Base-by-base conservation (phyloP, 2,797 vertebrate genomes). In the Mormyrops boulengeri region DNA sequence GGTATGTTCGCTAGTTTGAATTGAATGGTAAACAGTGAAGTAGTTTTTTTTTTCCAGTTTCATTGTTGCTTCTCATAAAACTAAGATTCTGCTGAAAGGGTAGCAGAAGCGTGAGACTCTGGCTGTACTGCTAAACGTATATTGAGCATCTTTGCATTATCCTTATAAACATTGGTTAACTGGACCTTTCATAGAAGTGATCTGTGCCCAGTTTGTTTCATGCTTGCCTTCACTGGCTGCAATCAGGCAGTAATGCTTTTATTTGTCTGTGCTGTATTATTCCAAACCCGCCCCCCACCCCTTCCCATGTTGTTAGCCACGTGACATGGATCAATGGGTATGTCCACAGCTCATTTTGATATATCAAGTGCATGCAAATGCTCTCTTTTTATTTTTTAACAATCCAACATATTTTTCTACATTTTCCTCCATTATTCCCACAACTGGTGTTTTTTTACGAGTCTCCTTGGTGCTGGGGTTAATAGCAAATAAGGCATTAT, bases 261-360 rank as follows among this genome's bases (percentile, higher is more conserved):
- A 89, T 93, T 91, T 85, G 77, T 90, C 80, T 93, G 47, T 91
- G 89, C 90, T 90, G 91, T 93, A 91, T 92, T 93, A 92, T 95
- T 95, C 93, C 94, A 80, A 80, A 80, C 30, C 22, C 22, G 44
- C n/a, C 85, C 52, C 52, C 50, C 26, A 14, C 94, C 93, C 94
- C 96, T 94, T 96, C 93, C 53, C 73, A 90, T 92, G 94, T 96
- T 87, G 93, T 94, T 97, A 97, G 97, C 95, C 94, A 94, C 95
- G 95, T 93, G 96, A 96, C 95, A 96, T 96, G 96, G 97, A 96
- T 86, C 96, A 96, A 96, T 97, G 97, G 96, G 96, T 97, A 97
- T 94, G 96, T 97, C 94, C 91, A 94, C 94, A 90, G 88, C 95
- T 92, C 93, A 91, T 92, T 94, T 88, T 57, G 91, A 91, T 87